Conservation (phyloP, 1,140 invertebrate genomes). For the Zaprionus nigranus region DNA sequence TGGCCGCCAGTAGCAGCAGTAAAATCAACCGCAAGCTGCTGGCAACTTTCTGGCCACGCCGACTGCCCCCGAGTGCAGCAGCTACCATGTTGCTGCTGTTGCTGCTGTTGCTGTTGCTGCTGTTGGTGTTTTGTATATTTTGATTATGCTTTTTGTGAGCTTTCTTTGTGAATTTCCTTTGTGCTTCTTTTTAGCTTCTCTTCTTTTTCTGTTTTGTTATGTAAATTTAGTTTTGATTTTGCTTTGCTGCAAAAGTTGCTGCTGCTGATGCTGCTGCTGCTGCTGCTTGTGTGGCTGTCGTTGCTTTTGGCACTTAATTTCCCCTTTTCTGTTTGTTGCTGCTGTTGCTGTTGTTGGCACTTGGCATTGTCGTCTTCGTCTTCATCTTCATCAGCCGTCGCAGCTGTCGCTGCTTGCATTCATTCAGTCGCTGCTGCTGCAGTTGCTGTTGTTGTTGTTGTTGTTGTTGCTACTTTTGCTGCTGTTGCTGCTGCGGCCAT, state of each 20-base stretch:
- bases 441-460: conserved; percentile 8
- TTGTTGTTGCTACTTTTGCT: conserved; percentile 7
- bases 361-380: conserved; percentile 55
- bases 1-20: conserved; percentile 49
- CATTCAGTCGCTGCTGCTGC: conserved; percentile 37
- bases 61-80: conserved; percentile 17
- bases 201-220: conserved; percentile 50
- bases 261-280: conserved; percentile 12
- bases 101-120: conserved; percentile 22
- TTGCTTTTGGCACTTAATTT: conserved; percentile 71
- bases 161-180: conserved; percentile 16
- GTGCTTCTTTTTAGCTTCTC: neutral
- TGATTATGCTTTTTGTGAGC: conserved; percentile 48
- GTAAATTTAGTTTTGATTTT: conserved; percentile 65
- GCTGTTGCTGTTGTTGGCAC: conserved; percentile 45
- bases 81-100: conserved; percentile 45
- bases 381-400: conserved; percentile 47
- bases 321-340: conserved; percentile 37
- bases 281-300: conserved; percentile 38
- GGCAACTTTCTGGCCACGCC: conserved; percentile 19
- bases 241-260: conserved; percentile 35
- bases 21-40: conserved; percentile 41
- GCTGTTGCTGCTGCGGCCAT: conserved; percentile 19
- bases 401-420: conserved; percentile 54
- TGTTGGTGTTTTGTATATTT: conserved; percentile 44